phyloP scores from a whole-genome alignment of 2,888 invertebrate species.

The Brenthis ino region DNA sequence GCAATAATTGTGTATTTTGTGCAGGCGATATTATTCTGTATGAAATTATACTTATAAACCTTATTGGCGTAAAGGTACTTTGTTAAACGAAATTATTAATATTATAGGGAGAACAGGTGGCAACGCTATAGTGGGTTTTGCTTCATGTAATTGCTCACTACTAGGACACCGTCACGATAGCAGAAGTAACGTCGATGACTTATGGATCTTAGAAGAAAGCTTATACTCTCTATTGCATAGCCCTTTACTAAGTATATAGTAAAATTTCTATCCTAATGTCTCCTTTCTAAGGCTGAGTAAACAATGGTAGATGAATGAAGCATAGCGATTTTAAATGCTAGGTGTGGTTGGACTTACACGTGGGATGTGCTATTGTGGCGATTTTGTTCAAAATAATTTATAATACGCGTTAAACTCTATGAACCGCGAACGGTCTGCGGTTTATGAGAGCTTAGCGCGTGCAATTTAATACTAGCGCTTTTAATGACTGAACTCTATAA shows the following conservation, averaged over 20 bases:
- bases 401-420: conserved; percentile 36
- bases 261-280: conserved; percentile 13
- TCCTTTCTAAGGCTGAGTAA: conserved; percentile 25
- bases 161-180: conserved; percentile 62
- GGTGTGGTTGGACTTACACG: conserved; percentile 37
- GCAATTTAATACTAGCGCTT: conserved; percentile 18
- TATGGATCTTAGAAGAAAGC: too few species aligned
- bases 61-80: conserved; percentile 40
- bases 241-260: conserved; percentile 1
- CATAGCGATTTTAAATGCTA: conserved; percentile 30
- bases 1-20: neutral
- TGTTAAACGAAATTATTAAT: conserved; percentile 62
- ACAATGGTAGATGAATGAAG: conserved; percentile 20
- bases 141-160: conserved; percentile 72
- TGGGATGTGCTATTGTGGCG: conserved; percentile 44
- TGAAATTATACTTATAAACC: conserved; percentile 33
- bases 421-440: conserved; percentile 35
- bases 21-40: conserved; percentile 46
- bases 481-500: conserved; percentile 16
- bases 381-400: conserved; percentile 41
- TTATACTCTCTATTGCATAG: too few species aligned
- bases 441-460: conserved; percentile 38
- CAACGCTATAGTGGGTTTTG: conserved; percentile 62
- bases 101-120: conserved; percentile 70
- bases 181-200: conserved; percentile 45